Evolutionary conservation across 2,888 invertebrate species (phyloP), one percentile per base, ranked within the genome.

Genomic region (Megastigmus dorsalis): DNA sequence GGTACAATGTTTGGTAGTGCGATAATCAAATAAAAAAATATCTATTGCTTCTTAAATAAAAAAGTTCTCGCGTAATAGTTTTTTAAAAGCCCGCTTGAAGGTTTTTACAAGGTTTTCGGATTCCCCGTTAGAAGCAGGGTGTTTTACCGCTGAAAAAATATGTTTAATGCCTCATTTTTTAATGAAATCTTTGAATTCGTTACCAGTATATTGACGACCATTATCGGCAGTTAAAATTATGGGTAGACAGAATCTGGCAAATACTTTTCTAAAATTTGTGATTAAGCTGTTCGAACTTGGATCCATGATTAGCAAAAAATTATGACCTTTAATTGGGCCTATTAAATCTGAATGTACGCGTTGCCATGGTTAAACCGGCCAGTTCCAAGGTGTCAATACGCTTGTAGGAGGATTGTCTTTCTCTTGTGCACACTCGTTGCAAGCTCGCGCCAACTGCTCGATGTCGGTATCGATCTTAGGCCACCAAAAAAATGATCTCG

Each of bases 261-360:
- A 73, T 9, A 72, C 18, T 3, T 68, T 28, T 23, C 48, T 26
- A n/a, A 76, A 74, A 0, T 18, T 20, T 7, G 38, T 20, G 5
- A 79, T 71, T 1, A 62, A 78, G 73, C 77, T 77, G 33, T 80
- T 80, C 15, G 77, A 74, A 28, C 65, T 65, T 4, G 82, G 78
- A 72, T 83, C 81, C 1, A 81, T 74, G 5, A 82, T 41, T 1
- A 84, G 68, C 15, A 82, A 36, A 41, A 77, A 81, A 26, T 65
- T 77, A 38, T 76, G 68, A 15, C 75, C 78, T 15, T 74, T 33
- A 7, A 5, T 5, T 7, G 33, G 33, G 7, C 33, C 33, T 33
- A 33, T 33, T 3, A 33, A 33, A 75, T 83, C 82, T 5, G 81
- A 67, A 41, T 83, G 83, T 0, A 84, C 4, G 33, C 82, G 28